Evolutionary conservation across 2,113 vertebrate genomes (phyloP).

Genomic region (Thinocorus orbignyianus): DNA sequence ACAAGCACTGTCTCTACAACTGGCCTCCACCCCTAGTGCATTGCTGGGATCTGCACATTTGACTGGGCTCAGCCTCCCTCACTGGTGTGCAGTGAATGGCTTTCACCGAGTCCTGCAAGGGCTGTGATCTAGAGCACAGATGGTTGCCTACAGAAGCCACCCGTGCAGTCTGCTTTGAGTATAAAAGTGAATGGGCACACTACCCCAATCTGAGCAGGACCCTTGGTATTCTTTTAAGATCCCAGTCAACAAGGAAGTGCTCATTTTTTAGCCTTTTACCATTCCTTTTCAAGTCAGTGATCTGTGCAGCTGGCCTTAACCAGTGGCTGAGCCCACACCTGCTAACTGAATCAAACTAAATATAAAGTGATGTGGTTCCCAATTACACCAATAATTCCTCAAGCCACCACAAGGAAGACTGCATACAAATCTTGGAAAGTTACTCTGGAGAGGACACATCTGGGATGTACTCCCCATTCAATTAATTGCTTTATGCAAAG

Average conservation of each 20-base stretch:
- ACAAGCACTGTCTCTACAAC: background rate
- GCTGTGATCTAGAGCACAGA: background rate
- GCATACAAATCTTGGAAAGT: background rate
- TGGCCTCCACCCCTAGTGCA: background rate
- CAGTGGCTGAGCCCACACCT: background rate
- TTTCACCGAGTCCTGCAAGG: background rate
- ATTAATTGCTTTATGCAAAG: background rate
- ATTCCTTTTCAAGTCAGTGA: background rate
- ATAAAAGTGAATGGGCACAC: background rate
- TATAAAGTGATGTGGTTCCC: background rate
- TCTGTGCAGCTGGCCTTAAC: background rate
- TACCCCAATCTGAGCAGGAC: background rate
- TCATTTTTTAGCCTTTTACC: background rate
- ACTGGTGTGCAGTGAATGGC: background rate
- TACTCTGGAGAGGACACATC: background rate
- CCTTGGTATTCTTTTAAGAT: background rate
- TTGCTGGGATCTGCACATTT: background rate
- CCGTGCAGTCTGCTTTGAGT: background rate
- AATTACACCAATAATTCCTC: background rate
- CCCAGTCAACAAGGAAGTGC: background rate
- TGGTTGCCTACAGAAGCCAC: background rate
- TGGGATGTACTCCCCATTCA: background rate
- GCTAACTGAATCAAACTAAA: background rate
- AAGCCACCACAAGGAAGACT: background rate
- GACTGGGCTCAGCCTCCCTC: background rate